Evolutionary conservation across 2,888 invertebrate genomes (phyloP), one percentile per base, ranked within the genome.

Genomic region (Parascotia fuliginaria): DNA sequence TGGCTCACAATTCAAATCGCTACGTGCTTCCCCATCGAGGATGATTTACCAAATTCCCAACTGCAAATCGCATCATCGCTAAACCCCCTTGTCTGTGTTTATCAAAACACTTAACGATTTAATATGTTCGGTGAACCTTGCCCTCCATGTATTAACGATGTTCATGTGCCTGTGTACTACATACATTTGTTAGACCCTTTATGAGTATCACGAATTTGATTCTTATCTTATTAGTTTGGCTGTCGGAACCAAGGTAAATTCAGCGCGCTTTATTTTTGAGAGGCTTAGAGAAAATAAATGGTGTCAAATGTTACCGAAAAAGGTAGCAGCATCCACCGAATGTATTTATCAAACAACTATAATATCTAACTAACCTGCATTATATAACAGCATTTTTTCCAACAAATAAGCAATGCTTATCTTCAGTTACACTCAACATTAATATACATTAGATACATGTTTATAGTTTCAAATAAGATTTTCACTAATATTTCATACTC

Each of bases 101-200:
- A 91, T 91, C 89, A 87, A 89, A 89, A 90, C 90, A 91, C 90
- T 91, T 89, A 89, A 86, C 90, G 88, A 86, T 89, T 89, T 90
- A 90, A 91, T 89, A 89, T 87, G 87, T 83, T 83, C 86, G 75
- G 77, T 84, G 85, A 87, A 84, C 85, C 79, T 77, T 72, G 67
- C 75, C 63, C 77, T 79, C 81, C 78, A 76, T 57, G 68, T 69
- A 77, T 72, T 77, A 79, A 72, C 65, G 73, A 71, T 41, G 22
- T 80, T 77, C 77, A 80, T 72, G 79, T 79, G 75, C 69, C 61
- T 72, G 72, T 72, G 66, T 77, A 12, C 67, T 75, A 65, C 75
- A 76, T 78, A 75, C 75, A 83, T 83, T 64, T 75, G 71, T 76
- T 71, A 70, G 56, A 43, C 40, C 52, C 50, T 58, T 60, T 55